Conservation (phyloP, 2,113 vertebrate genomes). For the Morone saxatilis region DNA sequence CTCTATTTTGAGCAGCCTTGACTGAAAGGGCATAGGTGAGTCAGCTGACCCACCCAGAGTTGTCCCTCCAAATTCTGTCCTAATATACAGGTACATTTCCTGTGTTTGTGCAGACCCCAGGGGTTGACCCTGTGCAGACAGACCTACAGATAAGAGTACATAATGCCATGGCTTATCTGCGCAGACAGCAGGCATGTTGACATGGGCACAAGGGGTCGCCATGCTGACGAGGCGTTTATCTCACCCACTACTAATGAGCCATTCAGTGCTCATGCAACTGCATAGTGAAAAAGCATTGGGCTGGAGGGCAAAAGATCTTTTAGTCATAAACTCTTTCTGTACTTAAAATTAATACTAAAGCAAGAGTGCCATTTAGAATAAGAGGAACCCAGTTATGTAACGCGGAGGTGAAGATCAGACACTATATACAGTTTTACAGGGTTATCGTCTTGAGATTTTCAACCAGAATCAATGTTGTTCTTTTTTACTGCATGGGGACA, state of each 20-base stretch:
- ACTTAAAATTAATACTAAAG: background rate
- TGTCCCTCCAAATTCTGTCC: constrained; percentile 6
- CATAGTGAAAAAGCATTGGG: constrained; percentile 39
- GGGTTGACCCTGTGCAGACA: constrained; percentile 44
- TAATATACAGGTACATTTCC: constrained; percentile 43
- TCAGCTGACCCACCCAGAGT: background rate
- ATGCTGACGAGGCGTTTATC: constrained; percentile 80
- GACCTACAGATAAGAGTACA: constrained; percentile 67
- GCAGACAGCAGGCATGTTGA: constrained; percentile 74
- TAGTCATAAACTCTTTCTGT: background rate
- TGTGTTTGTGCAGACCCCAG: constrained; percentile 41
- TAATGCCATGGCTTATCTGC: constrained; percentile 77
- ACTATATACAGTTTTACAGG: background rate
- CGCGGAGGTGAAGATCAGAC: background rate
- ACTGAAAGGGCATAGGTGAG: constrained; percentile 3
- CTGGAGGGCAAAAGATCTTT: constrained; percentile 6
- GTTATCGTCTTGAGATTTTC: background rate
- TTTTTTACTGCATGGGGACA: background rate
- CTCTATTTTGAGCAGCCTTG: constrained; percentile 17
- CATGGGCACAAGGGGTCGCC: constrained; percentile 71
- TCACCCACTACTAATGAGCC: constrained; percentile 81
- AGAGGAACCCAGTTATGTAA: constrained; percentile 10
- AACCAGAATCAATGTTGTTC: background rate
- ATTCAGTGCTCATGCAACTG: constrained; percentile 66
- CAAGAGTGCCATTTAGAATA: background rate